Evolutionary conservation across 2,888 invertebrate genomes (phyloP), one percentile per base, ranked within the genome.

Genomic region (Acholoe squamosa): DNA sequence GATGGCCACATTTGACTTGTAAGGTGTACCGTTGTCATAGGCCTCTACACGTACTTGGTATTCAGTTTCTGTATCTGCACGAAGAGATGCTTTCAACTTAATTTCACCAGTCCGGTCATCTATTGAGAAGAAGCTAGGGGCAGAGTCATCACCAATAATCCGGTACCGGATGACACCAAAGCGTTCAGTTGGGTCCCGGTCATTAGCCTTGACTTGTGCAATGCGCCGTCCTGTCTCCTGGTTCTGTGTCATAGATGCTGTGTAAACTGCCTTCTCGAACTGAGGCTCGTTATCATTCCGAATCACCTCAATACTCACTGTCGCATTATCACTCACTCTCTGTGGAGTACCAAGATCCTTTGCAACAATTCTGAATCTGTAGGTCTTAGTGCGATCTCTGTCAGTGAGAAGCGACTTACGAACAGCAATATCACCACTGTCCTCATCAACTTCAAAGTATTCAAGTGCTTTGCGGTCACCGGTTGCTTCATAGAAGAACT

Each of bases 41-140:
- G 94, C 95, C 89, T 92, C 89, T 7, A 95, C 93, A 52, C 93
- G 92, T n/a, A 95, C 91, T 84, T 90, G 89, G 90, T 92, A 92
- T 77, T 90, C 90, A 12, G 88, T 84, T 5, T 84, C 76, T 1
- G 86, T 90, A 67, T 91, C 89, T 14, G 52, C 56, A 3, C 71
- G 90, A 0, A 91, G 67, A 10, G 86, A 90, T 89, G 93, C 92
- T 19, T 89, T 92, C 31, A 95, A 89, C 34, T 71, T 92, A 19
- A 95, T 92, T 19, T 92, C 90, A 22, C 95, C 94, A 33, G 91
- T 92, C 14, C 80, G 10, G 16, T 90, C 54, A 89, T 93, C 91
- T 22, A 95, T 91, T 0, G 84, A n/a, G 91, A 95, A 95, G 93
- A 93, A 94, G 7, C 93, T 93, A 12, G 94, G 93, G 0, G 93